Evolutionary conservation across 2,888 invertebrate genomes (phyloP), one percentile per base, ranked within the genome.

Genomic region (Stenoptilia bipunctidactyla): DNA sequence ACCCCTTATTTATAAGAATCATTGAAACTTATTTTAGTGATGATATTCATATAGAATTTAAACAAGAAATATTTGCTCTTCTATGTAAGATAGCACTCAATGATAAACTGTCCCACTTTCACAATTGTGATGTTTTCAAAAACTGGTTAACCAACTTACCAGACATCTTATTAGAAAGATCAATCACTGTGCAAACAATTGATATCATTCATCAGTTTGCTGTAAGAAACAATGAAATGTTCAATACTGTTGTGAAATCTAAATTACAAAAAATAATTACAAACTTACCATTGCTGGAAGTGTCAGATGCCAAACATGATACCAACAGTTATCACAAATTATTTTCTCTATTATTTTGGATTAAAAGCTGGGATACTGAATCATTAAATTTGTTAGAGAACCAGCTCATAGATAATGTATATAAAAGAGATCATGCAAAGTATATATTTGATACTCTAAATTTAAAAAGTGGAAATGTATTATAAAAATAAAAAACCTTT

Each of bases 201-300:
- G 56, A 86, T 40, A 86, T 86, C 4, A 68, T 90, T 45, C 82
- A 86, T 12, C 76, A 82, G 45, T 83, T 90, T 57, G 87, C 88
- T 13, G 83, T 86, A 38, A 82, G 84, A 39, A 84, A 79, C 46
- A 87, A 86, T 53, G 44, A 41, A 12, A 60, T 66, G 9, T 88
- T 90, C 45, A 76, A 87, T 48, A 46, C 58, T 4, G 71, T 85
- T 0, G 55, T 89, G 1, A 67, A 71, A 34, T 62, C 73, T 1
- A 72, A 80, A 36, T 52, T 86, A 8, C 45, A 58, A 0, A 51
- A 61, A 10, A 84, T 90, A 33, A 62, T 90, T 40, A 50, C 59
- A 41, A 83, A 83, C 52, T 56, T 85, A 35, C 84, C 84, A 1
- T 61, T 53, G 30, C 56, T 85, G 25, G 51, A 46, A 40, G 61